Base-by-base conservation (phyloP, 1,140 invertebrate genomes). In the Idris sp. region DNA sequence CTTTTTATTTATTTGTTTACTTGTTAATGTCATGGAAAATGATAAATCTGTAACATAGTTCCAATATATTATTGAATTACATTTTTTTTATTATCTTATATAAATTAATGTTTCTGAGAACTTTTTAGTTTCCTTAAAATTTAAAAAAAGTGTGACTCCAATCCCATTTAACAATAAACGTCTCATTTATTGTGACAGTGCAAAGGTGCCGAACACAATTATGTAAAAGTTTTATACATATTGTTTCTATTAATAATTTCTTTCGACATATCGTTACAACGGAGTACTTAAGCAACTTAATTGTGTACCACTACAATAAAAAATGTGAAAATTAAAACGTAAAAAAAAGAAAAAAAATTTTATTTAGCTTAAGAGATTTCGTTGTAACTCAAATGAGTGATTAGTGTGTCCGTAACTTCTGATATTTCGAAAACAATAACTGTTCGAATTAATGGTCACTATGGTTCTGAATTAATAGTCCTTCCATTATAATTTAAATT, bases 301-400 rank as follows among this genome's bases (percentile, higher is more conserved):
- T n/a, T 1, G 14, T 38, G 38, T 26, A 49, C 40, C n/a, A n/a
- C n/a, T n/a, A n/a, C n/a, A n/a, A n/a, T n/a, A n/a, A n/a, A n/a
- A n/a, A n/a, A n/a, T n/a, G n/a, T n/a, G n/a, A n/a, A n/a, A n/a
- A n/a, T n/a, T n/a, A n/a, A n/a, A 25, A 19, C 2, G 13, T 16
- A 48, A 13, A 19, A 48, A 38, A 36, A 16, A 25, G n/a, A 9
- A 30, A 6, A 11, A n/a, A n/a, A n/a, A n/a, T n/a, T n/a, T n/a
- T n/a, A n/a, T n/a, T n/a, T n/a, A 36, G 35, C 49, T 54, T 54
- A 54, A 64, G 48, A 33, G n/a, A 64, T 64, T 64, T 64, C 59
- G 59, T 64, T 64, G 59, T 64, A 64, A 44, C 59, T 43, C 6
- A 14, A 48, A 40, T 26, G 38, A 9, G 9, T 22, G 13, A 25